phyloP scores from a whole-genome alignment of 2,113 vertebrate species.

The Dermatemys mawii region DNA sequence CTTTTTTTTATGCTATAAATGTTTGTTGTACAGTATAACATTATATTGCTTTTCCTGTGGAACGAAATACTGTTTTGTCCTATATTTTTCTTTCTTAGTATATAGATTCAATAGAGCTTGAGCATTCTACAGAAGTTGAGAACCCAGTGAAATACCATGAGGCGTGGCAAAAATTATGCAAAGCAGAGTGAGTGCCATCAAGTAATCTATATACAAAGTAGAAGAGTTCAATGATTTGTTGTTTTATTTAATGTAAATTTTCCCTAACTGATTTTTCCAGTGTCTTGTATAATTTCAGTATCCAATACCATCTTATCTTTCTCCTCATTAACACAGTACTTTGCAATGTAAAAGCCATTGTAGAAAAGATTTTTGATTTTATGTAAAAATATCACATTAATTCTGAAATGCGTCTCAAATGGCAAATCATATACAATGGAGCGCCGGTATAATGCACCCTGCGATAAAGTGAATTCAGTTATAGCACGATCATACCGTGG shows the following conservation, averaged over 20 bases:
- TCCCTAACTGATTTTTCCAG: not conserved
- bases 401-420: not conserved
- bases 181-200: conserved; percentile 80
- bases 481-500: no score
- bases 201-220: not conserved
- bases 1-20: not conserved
- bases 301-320: not conserved
- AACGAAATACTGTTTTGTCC: not conserved
- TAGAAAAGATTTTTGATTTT: not conserved
- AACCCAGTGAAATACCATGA: conserved; percentile 83
- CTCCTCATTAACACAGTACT: not conserved
- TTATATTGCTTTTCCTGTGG: not conserved
- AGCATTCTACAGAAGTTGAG: conserved; percentile 69
- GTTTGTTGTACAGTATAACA: not conserved
- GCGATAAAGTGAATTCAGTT: no score
- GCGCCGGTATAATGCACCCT: no score
- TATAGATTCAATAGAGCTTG: conserved; percentile 83
- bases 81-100: conserved; percentile 71
- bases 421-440: no score
- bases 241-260: not conserved
- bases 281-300: not conserved
- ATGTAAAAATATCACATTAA: not conserved
- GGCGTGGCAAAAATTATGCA: conserved; percentile 85
- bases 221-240: not conserved
- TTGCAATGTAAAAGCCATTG: not conserved